A percentile compares a stretch with the other conserved stretches of the same genome.
Conservation (phyloP, 2,113 vertebrate genomes). For the Pomatostomus ruficeps region DNA sequence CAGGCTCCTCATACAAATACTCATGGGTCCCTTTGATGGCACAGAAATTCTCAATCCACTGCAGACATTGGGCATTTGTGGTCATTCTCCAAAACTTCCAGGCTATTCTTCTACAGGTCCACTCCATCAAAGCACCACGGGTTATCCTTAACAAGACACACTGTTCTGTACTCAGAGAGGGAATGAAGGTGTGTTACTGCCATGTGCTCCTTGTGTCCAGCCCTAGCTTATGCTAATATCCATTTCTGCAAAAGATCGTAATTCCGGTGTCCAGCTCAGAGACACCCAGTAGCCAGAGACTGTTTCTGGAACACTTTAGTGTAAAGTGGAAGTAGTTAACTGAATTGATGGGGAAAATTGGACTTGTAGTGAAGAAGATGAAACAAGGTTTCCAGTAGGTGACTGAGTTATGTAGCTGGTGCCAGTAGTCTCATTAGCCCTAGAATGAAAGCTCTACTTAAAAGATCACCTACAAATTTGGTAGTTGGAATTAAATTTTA, state of each 20-base stretch:
- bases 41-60: neutral
- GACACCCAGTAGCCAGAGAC: too few relatives aligned
- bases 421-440: neutral
- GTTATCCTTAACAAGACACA: neutral
- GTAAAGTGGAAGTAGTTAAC: neutral
- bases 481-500: neutral
- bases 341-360: neutral
- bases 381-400: neutral
- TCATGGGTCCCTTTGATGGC: neutral
- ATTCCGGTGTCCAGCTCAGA: neutral
- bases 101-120: neutral
- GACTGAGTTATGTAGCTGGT: neutral
- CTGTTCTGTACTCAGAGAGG: neutral
- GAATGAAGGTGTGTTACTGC: neutral
- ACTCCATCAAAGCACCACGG: neutral
- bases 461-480: neutral
- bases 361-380: neutral
- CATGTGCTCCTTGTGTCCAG: neutral
- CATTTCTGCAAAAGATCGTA: neutral
- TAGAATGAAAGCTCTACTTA: neutral
- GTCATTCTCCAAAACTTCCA: neutral
- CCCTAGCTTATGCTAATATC: neutral
- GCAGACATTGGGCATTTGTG: neutral
- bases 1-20: neutral
- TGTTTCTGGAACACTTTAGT: neutral